A percentile compares a stretch with the other conserved stretches of the same genome.
These are phyloP conservation scores for Mungos mungo DNA, from an alignment of 2,113 vertebrate genomes.

Conservation along the genomic window DNA sequence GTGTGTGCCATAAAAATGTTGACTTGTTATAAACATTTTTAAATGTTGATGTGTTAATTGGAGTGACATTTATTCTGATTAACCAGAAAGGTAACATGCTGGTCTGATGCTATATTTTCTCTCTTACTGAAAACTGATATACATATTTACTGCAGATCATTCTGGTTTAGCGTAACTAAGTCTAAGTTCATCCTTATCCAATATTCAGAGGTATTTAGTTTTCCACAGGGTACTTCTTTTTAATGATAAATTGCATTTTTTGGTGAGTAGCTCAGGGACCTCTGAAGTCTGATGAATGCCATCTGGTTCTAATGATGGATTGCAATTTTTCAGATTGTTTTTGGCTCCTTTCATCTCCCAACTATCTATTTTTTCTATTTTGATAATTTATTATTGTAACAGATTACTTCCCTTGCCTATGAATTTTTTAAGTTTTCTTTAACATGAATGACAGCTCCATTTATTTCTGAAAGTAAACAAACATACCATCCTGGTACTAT, in stretches of 20 bases:
- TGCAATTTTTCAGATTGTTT: constrained; percentile 57
- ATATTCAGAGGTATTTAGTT: background rate
- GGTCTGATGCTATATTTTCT: background rate
- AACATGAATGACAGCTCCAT: background rate
- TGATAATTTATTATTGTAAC: background rate
- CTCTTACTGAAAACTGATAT: background rate
- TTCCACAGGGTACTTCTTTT: background rate
- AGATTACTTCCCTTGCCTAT: background rate
- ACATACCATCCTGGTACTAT: background rate
- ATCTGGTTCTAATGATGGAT: background rate
- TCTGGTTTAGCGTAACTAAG: background rate
- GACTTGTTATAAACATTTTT: background rate
- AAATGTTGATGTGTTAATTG: background rate
- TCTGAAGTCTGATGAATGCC: background rate
- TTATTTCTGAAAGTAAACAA: background rate
- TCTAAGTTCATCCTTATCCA: background rate
- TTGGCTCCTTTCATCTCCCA: background rate
- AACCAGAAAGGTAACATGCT: background rate
- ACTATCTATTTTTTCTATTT: background rate
- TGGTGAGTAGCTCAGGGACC: background rate
- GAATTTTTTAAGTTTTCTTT: background rate
- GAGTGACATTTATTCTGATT: background rate
- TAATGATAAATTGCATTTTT: constrained; percentile 25
- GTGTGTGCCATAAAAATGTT: background rate
- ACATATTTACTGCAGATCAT: background rate